phyloP scores from a whole-genome alignment of 2,888 invertebrate genomes.

The Charanyca ferruginea region DNA sequence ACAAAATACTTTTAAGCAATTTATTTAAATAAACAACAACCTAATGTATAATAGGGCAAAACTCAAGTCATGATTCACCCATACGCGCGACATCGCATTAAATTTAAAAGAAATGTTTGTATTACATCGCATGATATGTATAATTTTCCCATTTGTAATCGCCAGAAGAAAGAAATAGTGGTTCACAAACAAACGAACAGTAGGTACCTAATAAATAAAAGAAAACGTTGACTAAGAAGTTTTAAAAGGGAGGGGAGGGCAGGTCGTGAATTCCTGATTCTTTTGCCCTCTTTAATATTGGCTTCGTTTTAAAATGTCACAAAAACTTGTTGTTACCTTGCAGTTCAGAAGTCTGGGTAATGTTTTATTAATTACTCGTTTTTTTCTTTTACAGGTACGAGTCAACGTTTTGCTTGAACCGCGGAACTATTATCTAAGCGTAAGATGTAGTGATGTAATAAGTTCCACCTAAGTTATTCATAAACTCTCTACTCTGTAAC shows the following conservation, averaged over 20 bases:
- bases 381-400: conserved; percentile 50
- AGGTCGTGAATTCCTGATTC: conserved; percentile 31
- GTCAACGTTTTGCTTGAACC: conserved; percentile 3
- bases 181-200: conserved; percentile 39
- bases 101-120: conserved; percentile 43
- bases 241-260: conserved; percentile 19
- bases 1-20: conserved; percentile 1
- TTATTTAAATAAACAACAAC: conserved; percentile 8
- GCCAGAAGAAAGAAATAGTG: conserved; percentile 37
- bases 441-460: conserved; percentile 29
- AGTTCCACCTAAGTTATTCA: neutral
- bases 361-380: conserved; percentile 28
- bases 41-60: conserved; percentile 11
- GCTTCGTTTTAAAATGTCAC: conserved; percentile 54
- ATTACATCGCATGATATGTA: conserved; percentile 49
- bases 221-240: conserved; percentile 33
- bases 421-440: neutral
- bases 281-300: conserved; percentile 33
- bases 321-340: conserved; percentile 27
- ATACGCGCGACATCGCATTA: conserved; percentile 29
- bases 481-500: conserved; percentile 8
- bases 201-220: conserved; percentile 33
- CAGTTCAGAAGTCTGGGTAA: conserved; percentile 5
- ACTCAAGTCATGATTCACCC: conserved; percentile 35
- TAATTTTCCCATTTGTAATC: conserved; percentile 63